These are phyloP conservation scores for Panonychus citri DNA, from an alignment of 1,140 invertebrate genomes.

Conservation along the genomic window DNA sequence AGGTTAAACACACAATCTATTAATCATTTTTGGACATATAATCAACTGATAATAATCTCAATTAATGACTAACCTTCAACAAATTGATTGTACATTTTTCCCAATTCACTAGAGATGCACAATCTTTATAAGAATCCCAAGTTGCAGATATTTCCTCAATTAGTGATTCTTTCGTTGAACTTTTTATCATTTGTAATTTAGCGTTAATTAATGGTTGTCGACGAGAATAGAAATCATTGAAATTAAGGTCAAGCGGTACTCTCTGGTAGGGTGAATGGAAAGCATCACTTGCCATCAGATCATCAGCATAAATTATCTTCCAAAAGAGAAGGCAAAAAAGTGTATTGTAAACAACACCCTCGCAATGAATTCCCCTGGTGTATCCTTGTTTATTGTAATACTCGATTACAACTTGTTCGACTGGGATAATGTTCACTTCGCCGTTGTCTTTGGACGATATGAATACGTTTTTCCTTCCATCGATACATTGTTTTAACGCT, in stretches of 20 bases:
- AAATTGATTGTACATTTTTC: slow-evolving; percentile 1
- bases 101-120: slow-evolving; percentile 6
- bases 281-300: slow-evolving; percentile 30
- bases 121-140: slow-evolving; percentile 2
- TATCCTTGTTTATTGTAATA: neutral
- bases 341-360: slow-evolving; percentile 36
- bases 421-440: neutral
- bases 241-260: slow-evolving; percentile 41
- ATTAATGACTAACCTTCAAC: slow-evolving; percentile 2
- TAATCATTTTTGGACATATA: no score
- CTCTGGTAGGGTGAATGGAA: slow-evolving; percentile 40
- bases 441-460: slow-evolving; percentile 15
- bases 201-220: slow-evolving; percentile 31
- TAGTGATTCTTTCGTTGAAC: neutral
- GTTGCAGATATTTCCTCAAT: neutral
- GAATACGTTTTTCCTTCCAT: slow-evolving; percentile 19
- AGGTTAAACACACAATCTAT: no score
- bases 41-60: no score
- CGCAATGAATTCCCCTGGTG: slow-evolving; percentile 36
- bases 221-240: slow-evolving; percentile 35
- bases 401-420: neutral
- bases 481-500: slow-evolving; percentile 5
- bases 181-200: neutral
- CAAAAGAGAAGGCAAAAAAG: slow-evolving; percentile 47
- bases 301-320: slow-evolving; percentile 41